Evolutionary conservation across 1,140 invertebrate species (phyloP).

Genomic region (Agrypnia vestita): DNA sequence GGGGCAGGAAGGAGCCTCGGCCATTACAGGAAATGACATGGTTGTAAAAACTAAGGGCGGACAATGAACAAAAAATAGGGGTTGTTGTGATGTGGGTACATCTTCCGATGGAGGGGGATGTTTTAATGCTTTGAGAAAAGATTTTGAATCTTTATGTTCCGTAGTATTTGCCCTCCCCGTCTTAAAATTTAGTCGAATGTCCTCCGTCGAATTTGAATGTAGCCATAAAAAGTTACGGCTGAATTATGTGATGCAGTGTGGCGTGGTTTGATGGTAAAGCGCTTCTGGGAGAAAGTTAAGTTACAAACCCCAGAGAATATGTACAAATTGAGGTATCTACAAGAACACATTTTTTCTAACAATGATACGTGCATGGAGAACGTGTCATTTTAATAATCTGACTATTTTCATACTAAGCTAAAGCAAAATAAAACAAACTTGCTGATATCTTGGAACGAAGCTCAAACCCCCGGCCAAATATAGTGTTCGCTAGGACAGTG

Average conservation of each 20-base stretch:
- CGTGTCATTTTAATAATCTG: too few relatives aligned
- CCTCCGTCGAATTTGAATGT: background rate
- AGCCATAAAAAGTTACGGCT: conserved; percentile 14
- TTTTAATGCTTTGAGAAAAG: conserved; percentile 23
- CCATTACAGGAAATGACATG: conserved; percentile 60
- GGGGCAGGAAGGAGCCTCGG: conserved; percentile 36
- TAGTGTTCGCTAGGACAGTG: too few relatives aligned
- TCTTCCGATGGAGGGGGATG: conserved; percentile 18
- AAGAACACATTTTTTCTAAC: too few relatives aligned
- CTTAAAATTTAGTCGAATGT: conserved; percentile 9
- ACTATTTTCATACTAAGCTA: too few relatives aligned
- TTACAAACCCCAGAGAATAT: too few relatives aligned
- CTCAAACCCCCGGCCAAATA: too few relatives aligned
- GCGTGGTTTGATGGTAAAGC: background rate
- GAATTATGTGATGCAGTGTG: conserved; percentile 16
- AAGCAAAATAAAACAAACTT: too few relatives aligned
- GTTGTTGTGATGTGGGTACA: conserved; percentile 36
- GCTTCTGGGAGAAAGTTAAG: too few relatives aligned
- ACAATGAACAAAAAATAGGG: conserved; percentile 49
- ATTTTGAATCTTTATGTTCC: conserved; percentile 45
- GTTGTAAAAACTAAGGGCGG: conserved; percentile 60
- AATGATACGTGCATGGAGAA: too few relatives aligned
- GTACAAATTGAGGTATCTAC: too few relatives aligned
- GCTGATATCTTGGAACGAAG: too few relatives aligned
- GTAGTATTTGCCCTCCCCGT: conserved; percentile 16